Evolutionary conservation across 1,140 invertebrate species (phyloP).

Genomic region (Brachystomella parvula): DNA sequence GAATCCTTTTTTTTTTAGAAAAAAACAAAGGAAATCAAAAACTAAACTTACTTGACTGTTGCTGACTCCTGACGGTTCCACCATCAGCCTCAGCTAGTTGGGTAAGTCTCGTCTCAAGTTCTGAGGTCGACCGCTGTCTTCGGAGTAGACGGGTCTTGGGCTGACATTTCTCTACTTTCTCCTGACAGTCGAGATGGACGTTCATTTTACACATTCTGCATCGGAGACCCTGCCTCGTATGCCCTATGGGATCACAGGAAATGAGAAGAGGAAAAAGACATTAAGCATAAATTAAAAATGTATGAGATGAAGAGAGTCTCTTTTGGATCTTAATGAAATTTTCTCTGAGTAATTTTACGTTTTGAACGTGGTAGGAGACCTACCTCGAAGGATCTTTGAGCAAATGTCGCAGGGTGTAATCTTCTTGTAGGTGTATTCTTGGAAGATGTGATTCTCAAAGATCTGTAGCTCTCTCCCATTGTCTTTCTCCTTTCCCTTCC

Average conservation of each 20-base stretch:
- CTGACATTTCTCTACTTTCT: slow-evolving; percentile 68
- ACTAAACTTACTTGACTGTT: no score
- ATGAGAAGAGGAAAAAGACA: no score
- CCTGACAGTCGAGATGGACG: no score
- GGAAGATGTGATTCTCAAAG: slow-evolving; percentile 53
- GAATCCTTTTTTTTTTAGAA: no score
- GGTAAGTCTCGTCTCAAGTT: slow-evolving; percentile 45
- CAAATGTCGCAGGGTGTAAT: slow-evolving; percentile 90
- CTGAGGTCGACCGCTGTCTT: slow-evolving; percentile 71
- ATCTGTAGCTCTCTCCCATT: slow-evolving; percentile 48
- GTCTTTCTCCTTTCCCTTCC: slow-evolving; percentile 60
- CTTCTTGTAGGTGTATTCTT: slow-evolving; percentile 91
- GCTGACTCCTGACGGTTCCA: no score
- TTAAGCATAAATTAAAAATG: no score
- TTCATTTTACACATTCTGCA: slow-evolving; percentile 85
- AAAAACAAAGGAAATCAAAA: no score
- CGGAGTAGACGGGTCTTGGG: slow-evolving; percentile 71
- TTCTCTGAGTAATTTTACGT: no score
- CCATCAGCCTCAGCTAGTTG: slow-evolving; percentile 50
- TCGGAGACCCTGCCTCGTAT: slow-evolving; percentile 79
- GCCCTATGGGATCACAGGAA: no score
- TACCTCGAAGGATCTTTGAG: slow-evolving; percentile 80
- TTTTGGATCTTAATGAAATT: no score
- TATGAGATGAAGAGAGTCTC: no score
- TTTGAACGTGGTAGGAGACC: slow-evolving; percentile 34